Percentiles rank a stretch among this genome's conserved stretches.
phyloP scores from a whole-genome alignment of 1,140 invertebrate species.

The Pentalonia nigronervosa region DNA sequence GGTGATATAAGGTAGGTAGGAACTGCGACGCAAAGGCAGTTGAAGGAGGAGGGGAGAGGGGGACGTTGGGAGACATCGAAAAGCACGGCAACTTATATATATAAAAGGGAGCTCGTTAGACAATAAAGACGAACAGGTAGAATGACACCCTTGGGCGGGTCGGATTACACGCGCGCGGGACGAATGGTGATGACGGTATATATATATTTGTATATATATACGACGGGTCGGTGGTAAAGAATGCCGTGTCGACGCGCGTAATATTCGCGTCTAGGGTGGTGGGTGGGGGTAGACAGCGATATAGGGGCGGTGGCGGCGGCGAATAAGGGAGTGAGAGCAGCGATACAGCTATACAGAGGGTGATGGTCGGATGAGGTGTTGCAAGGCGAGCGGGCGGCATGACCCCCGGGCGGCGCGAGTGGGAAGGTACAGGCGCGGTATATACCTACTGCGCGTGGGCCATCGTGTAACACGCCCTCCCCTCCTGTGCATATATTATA shows the following conservation, averaged over 20 bases:
- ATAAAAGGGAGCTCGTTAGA: slow-evolving; percentile 54
- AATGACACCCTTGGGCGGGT: slow-evolving; percentile 55
- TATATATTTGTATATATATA: background rate
- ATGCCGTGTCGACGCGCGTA: background rate
- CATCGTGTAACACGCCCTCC: slow-evolving; percentile 37
- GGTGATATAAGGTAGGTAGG: background rate
- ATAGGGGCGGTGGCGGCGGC: background rate
- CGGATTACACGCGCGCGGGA: slow-evolving; percentile 35
- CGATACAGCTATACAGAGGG: background rate
- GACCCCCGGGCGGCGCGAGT: background rate
- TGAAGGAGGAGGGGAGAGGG: background rate
- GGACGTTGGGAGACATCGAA: background rate
- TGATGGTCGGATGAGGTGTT: background rate
- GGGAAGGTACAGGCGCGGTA: background rate
- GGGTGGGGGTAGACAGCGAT: background rate
- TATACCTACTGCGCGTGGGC: slow-evolving; percentile 1
- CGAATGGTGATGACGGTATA: background rate
- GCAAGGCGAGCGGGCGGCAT: background rate
- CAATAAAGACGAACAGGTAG: slow-evolving; percentile 58
- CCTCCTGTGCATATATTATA: background rate
- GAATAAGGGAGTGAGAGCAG: background rate
- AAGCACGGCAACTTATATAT: slow-evolving; percentile 33
- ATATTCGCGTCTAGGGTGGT: background rate
- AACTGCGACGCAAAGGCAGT: background rate
- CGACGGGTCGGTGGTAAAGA: background rate